Conservation (phyloP, 2,797 vertebrate genomes). For the Periophthalmus magnuspinnatus region DNA sequence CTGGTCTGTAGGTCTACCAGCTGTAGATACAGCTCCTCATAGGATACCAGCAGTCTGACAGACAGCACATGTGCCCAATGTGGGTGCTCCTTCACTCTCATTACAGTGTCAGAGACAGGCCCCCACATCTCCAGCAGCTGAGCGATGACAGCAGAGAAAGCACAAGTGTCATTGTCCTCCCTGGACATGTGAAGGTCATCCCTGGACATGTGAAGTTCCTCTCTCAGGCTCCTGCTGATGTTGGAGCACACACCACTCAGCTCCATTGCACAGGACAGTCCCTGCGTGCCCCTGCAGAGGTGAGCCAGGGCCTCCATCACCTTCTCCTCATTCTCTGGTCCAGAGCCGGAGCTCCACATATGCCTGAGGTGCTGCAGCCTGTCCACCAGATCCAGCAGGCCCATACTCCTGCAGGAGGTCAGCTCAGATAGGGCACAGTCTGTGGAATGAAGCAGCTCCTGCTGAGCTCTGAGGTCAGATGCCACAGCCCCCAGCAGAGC, state of each 20-base stretch:
- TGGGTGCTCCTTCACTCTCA: conserved; percentile 64
- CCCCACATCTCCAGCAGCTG: conserved; percentile 73
- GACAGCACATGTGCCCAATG: conserved; percentile 78
- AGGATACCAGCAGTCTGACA: conserved; percentile 72
- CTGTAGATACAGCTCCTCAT: conserved; percentile 71
- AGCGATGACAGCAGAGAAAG: conserved; percentile 62
- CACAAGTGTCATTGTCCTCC: conserved; percentile 19
- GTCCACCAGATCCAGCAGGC: conserved; percentile 63
- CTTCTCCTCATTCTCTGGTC: conserved; percentile 11
- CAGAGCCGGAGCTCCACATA: conserved; percentile 32
- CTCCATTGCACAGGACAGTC: conserved; percentile 63
- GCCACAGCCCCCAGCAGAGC: conserved; percentile 81
- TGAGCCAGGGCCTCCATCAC: conserved; percentile 35
- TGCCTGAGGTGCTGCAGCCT: conserved; percentile 77
- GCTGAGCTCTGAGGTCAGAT: conserved; percentile 74
- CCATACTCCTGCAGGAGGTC: conserved; percentile 75
- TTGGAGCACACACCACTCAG: conserved; percentile 61
- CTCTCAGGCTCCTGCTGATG: conserved; percentile 20
- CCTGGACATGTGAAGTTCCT: neutral
- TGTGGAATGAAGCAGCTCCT: conserved; percentile 70
- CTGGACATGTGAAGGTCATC: conserved; percentile 35
- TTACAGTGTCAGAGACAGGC: conserved; percentile 55
- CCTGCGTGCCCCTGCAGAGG: conserved; percentile 58
- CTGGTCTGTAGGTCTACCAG: conserved; percentile 41
- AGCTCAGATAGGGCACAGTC: conserved; percentile 73